Percentiles rank a stretch among this genome's conserved stretches.
Conservation (phyloP, 1,140 invertebrate genomes). For the Achatina immaculata region DNA sequence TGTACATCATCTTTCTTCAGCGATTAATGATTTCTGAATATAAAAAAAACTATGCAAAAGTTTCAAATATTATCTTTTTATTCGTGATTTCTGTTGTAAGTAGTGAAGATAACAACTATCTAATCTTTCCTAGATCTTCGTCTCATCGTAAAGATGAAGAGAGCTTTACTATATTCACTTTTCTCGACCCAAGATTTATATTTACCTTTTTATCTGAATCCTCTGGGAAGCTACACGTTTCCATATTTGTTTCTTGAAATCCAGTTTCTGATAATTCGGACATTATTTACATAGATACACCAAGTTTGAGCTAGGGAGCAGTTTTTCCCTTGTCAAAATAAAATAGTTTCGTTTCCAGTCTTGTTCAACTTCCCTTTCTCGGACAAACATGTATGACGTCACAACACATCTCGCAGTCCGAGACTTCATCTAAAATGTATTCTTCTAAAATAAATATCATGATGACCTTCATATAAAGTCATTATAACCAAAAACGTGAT, state of each 20-base stretch:
- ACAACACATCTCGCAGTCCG: constrained; percentile 28
- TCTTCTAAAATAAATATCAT: neutral
- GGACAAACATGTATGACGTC: constrained; percentile 57
- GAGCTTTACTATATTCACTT: too few relatives aligned
- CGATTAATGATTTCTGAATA: too few relatives aligned
- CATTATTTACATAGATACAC: constrained; percentile 43
- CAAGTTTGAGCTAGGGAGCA: neutral
- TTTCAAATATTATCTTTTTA: too few relatives aligned
- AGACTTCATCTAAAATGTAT: neutral
- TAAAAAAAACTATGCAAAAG: too few relatives aligned
- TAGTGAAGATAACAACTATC: too few relatives aligned
- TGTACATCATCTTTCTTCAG: too few relatives aligned
- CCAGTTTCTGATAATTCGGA: constrained; percentile 42
- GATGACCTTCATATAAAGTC: neutral
- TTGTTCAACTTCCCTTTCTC: constrained; percentile 29
- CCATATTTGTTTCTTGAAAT: constrained; percentile 57
- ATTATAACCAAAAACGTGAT: neutral
- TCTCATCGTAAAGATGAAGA: too few relatives aligned
- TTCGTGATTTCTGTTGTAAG: too few relatives aligned
- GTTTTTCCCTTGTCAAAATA: neutral
- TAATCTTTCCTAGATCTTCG: too few relatives aligned
- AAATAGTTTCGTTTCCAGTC: constrained; percentile 31
- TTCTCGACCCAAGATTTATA: too few relatives aligned
- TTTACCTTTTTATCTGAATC: constrained; percentile 59
- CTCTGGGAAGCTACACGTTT: constrained; percentile 56